Base-by-base conservation (phyloP, 1,140 invertebrate genomes). In the Caenorhabditis latens region DNA sequence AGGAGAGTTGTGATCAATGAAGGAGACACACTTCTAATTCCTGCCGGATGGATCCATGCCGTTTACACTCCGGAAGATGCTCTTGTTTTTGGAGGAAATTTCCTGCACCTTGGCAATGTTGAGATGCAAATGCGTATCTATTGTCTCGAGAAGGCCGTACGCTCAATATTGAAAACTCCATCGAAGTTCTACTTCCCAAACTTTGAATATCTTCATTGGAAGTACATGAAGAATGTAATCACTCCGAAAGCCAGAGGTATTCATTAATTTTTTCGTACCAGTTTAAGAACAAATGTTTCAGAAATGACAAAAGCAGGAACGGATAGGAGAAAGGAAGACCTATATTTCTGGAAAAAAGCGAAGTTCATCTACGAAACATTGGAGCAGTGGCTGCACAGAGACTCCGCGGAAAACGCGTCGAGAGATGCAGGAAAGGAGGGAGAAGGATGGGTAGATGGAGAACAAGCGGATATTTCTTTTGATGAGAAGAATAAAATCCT, bases 21-120 rank as follows among this genome's bases (percentile, higher is more conserved):
- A 75, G 96, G 96, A 0, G 95, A 97, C 91, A 98, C 96, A 0
- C 94, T 98, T 89, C 95, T 98, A 92, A 96, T 98, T 85, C 97
- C 97, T 3, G 96, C 96, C 24, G 97, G 96, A 0, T 98, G 97
- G 97, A 97, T 98, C 89, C 97, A 98, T 93, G 96, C 96, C 9
- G 96, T 97, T n/a, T 94, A 96, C 86, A 98, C 96, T 0, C 95
- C 96, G 0, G 94, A 95, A 40, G 97, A 98, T 93, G 96, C 96
- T 0, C 93, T 98, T 13, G 96, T 98, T 13, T 98, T 98, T 93
- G 97, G 97, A 2, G 97, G 97, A 21, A 97, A 98, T 93, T 96
- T 97, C 91, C 93, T 98, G 24, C 96, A 97, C 90, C 95, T 94
- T 87, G 94, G 96, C 42, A 96, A 96, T 91, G 96, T 97, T 90